A percentile compares a stretch with the other conserved stretches of the same genome.
Conservation (phyloP, 2,888 invertebrate species). For the Dugesia japonica region DNA sequence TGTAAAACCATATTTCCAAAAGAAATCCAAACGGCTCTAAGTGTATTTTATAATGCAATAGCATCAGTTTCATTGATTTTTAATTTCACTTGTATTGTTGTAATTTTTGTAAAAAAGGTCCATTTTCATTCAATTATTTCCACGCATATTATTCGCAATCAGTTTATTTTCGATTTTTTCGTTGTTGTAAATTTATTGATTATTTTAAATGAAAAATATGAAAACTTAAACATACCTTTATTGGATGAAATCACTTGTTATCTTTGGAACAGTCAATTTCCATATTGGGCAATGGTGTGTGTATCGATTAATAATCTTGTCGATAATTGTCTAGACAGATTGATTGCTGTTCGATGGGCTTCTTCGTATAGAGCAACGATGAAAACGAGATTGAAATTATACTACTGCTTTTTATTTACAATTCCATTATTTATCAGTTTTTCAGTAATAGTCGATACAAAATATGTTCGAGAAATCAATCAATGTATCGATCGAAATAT, state of each 20-base stretch:
- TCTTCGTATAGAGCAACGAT: neutral
- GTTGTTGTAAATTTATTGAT: neutral
- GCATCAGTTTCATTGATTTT: neutral
- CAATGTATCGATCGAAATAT: neutral
- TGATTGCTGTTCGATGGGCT: neutral
- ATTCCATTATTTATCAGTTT: neutral
- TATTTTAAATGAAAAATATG: constrained; percentile 1
- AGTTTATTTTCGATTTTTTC: neutral
- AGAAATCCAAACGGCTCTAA: neutral
- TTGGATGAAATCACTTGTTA: neutral
- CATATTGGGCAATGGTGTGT: neutral
- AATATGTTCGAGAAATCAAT: neutral
- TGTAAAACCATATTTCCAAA: neutral
- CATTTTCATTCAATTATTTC: neutral
- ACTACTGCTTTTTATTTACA: neutral
- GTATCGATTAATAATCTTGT: neutral
- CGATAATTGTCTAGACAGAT: neutral
- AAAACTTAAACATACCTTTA: neutral
- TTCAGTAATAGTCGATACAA: constrained; percentile 1
- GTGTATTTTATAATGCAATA: neutral
- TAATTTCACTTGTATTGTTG: neutral
- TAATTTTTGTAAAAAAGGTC: neutral
- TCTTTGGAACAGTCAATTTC: neutral
- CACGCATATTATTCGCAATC: constrained; percentile 7
- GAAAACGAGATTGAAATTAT: neutral